Evolutionary conservation across 2,888 invertebrate genomes (phyloP), one percentile per base, ranked within the genome.

Genomic region (Dynastes grantii): DNA sequence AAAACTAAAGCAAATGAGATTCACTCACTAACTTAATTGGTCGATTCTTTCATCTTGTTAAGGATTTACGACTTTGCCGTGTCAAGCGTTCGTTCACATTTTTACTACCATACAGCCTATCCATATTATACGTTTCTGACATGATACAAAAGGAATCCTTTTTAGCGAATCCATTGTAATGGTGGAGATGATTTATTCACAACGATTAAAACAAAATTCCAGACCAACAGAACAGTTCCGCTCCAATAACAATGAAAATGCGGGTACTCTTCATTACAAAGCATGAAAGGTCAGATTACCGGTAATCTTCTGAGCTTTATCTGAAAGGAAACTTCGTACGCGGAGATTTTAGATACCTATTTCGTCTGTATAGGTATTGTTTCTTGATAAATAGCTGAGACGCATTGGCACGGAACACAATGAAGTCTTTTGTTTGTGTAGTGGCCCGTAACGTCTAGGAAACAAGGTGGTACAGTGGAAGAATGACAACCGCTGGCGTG

Each of bases 311-410:
- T 2, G 37, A 27, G 51, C 22, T 64, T 37, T 6, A 40, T 40
- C 29, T 53, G 68, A 68, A 68, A 77, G 76, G 68, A 77, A 77
- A 40, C 11, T 77, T 68, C 76, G 51, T 55, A 68, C 58, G 68
- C 45, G 29, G 58, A 68, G 67, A 49, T 76, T 76, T 65, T 51
- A 76, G 76, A 77, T 77, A 63, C 29, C n/a, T 22, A 53, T 37
- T 51, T 58, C 51, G 32, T 32, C 8, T 13, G 76, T 68, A 77
- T 77, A 68, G 67, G 76, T 68, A 77, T 77, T 77, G 67, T 63
- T 53, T 67, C 55, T 77, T 77, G 76, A 68, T 77, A 77, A 77
- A 77, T 77, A 55, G 67, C 68, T 29, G 29, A 51, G 49, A 68
- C 51, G 51, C 68, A 68, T 68, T 68, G 68, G 68, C 68, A 51